Base-by-base conservation (phyloP, 2,888 invertebrate species). In the Drosophila quinaria region DNA sequence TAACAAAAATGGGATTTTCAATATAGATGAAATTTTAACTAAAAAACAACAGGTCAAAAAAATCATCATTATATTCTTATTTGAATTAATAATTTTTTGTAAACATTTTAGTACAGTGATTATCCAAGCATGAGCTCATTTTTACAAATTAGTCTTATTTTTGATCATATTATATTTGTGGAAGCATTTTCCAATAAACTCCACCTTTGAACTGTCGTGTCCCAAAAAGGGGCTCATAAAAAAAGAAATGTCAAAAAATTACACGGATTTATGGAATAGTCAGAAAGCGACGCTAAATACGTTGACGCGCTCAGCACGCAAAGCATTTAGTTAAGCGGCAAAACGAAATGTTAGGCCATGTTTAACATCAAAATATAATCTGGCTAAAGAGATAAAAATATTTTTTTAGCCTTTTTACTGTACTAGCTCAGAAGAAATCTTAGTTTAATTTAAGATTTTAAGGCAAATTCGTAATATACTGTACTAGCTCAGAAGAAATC, bases 231-330 rank as follows among this genome's bases (percentile, higher is more conserved):
- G 15, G 8, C 8, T 41, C 41, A 47, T 39, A 49, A 64, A 67
- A 80, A 69, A 22, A 22, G 22, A 51, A 55, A 62, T 78, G 78
- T 74, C 33, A 52, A 72, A 64, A 84, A 74, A 81, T 74, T 64
- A 87, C 74, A 81, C 73, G 79, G 74, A 79, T 77, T 84, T 81
- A 78, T 83, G 63, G 81, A 89, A 83, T 75, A 71, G 72, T 74
- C 83, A 90, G 88, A 88, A 90, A 89, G 82, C 74, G 80, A 67
- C 70, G 81, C 75, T 89, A 74, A 88, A 84, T 83, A 90, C 78
- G 81, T 83, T 81, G 81, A 80, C 90, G 81, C 75, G 83, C 73
- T 75, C 47, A 74, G 71, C 90, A 89, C 86, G 90, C 89, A 71
- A 90, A 69, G 74, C 73, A 61, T 67, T 65, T 83, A 78, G 74